phyloP scores from a whole-genome alignment of 2,797 vertebrate genomes.

The Gallinago solitaria region DNA sequence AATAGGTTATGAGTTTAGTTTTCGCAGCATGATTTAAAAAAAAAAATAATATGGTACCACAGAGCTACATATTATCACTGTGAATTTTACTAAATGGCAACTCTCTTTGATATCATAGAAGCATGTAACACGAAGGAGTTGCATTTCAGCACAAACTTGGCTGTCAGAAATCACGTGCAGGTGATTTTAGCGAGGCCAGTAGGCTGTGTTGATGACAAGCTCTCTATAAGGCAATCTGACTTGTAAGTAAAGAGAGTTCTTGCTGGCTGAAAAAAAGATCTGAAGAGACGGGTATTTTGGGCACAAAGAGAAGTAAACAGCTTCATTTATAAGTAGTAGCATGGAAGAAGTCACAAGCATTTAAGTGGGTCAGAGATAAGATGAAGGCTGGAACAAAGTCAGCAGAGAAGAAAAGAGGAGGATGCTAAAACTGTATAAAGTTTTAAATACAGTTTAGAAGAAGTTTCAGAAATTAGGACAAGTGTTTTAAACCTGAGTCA shows the following conservation, averaged over 20 bases:
- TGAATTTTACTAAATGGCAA: neutral
- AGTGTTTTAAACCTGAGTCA: conserved; percentile 12
- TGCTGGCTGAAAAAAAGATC: conserved; percentile 36
- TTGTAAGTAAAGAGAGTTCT: neutral
- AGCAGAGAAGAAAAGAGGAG: conserved; percentile 26
- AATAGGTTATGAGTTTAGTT: neutral
- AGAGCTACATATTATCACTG: neutral
- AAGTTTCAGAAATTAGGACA: conserved; percentile 33
- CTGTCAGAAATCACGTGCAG: rapidly evolving
- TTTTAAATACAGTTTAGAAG: neutral
- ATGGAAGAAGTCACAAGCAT: conserved; percentile 37
- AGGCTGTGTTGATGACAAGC: neutral
- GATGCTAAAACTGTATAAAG: neutral
- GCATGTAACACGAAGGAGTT: neutral
- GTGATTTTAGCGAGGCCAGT: neutral
- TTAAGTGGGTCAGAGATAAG: conserved; percentile 41
- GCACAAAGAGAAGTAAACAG: conserved; percentile 49
- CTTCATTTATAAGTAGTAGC: conserved; percentile 32
- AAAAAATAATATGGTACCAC: rapidly evolving
- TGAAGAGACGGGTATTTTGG: conserved; percentile 34
- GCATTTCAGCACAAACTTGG: neutral
- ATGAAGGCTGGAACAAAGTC: conserved; percentile 44
- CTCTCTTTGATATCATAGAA: neutral
- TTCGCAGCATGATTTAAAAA: neutral
- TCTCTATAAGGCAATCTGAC: neutral